Evolutionary conservation across 1,140 invertebrate species (phyloP).

Genomic region (Nymphalis io): DNA sequence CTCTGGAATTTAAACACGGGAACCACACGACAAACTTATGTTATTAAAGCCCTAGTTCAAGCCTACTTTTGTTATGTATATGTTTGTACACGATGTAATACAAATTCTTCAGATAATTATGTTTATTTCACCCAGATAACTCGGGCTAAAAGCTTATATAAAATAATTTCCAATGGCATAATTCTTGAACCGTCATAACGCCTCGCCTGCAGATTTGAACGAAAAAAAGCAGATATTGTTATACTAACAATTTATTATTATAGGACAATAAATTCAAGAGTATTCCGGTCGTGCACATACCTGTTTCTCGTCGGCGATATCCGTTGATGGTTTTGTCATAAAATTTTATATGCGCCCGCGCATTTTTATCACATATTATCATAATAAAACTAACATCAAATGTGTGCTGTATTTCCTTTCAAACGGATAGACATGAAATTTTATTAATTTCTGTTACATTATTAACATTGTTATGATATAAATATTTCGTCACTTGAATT

Average conservation of each 20-base stretch:
- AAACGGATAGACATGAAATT: slow-evolving; percentile 29
- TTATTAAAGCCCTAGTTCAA: slow-evolving; percentile 63
- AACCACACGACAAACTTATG: slow-evolving; percentile 62
- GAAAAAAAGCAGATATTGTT: slow-evolving; percentile 14
- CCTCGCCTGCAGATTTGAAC: background rate
- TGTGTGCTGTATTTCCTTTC: slow-evolving; percentile 23
- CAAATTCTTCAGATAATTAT: slow-evolving; percentile 40
- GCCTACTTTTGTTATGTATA: slow-evolving; percentile 51
- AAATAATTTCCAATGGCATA: background rate
- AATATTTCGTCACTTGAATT: background rate
- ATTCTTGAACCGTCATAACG: background rate
- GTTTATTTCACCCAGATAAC: slow-evolving; percentile 16
- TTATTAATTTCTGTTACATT: slow-evolving; percentile 1
- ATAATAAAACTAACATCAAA: slow-evolving; percentile 38
- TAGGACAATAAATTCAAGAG: slow-evolving; percentile 43
- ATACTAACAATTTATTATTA: slow-evolving; percentile 36
- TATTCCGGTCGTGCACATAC: slow-evolving; percentile 34
- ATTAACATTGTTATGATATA: background rate
- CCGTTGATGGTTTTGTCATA: slow-evolving; percentile 46
- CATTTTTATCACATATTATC: slow-evolving; percentile 45
- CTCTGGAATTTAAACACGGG: slow-evolving; percentile 63
- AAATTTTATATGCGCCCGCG: slow-evolving; percentile 50
- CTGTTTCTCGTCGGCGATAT: slow-evolving; percentile 40
- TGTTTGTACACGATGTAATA: slow-evolving; percentile 21
- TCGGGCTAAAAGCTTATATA: background rate